Conservation (phyloP, 2,888 invertebrate genomes). For the Notodromas monacha region DNA sequence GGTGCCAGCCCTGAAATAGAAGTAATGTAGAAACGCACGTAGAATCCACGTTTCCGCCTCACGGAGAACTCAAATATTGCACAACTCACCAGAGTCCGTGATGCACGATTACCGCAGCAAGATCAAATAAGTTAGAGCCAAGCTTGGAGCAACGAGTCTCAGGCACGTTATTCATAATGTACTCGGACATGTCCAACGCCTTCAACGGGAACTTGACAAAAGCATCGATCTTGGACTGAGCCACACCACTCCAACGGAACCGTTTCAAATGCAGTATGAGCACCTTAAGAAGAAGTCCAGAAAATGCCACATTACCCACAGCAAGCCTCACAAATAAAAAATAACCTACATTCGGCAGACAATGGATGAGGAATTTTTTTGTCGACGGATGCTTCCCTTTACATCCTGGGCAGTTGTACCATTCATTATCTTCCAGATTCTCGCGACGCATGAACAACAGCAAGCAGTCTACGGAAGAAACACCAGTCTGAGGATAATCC, state of each 20-base stretch:
- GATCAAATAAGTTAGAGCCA: conserved; percentile 33
- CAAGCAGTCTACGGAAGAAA: conserved; percentile 24
- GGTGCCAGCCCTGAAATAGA: conserved; percentile 32
- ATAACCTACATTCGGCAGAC: conserved; percentile 33
- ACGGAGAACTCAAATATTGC: no score
- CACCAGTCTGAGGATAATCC: no score
- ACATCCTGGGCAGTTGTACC: conserved; percentile 47
- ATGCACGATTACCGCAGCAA: conserved; percentile 46
- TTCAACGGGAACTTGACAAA: conserved; percentile 38
- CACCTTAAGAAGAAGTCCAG: conserved; percentile 19
- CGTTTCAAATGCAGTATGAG: conserved; percentile 48
- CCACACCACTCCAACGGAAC: conserved; percentile 35
- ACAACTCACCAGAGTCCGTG: conserved; percentile 40
- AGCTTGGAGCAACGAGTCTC: conserved; percentile 29
- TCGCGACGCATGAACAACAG: conserved; percentile 39
- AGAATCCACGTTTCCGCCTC: no score
- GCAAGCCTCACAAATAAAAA: conserved; percentile 1
- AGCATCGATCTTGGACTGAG: conserved; percentile 43
- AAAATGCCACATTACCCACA: conserved; percentile 5
- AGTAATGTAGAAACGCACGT: no score
- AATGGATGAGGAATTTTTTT: conserved; percentile 48
- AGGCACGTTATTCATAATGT: conserved; percentile 29
- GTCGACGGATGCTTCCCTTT: conserved; percentile 47
- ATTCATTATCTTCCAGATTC: conserved; percentile 43
- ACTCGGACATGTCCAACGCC: conserved; percentile 40